These are phyloP conservation scores for Dendroctonus valens DNA, from an alignment of 1,140 invertebrate genomes.

Conservation along the genomic window DNA sequence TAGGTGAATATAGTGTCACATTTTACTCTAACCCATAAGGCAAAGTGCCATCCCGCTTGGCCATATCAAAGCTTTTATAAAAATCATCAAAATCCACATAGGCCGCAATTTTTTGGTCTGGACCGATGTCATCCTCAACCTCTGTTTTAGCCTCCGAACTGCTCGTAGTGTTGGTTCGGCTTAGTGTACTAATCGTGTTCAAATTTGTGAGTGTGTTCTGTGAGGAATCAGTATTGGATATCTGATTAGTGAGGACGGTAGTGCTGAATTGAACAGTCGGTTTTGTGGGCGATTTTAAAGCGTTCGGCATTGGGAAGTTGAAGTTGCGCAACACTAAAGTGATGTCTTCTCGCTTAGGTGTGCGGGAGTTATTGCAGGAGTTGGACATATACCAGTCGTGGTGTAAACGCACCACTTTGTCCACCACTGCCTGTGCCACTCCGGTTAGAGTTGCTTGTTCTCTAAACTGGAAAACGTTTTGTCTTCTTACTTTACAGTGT, in stretches of 20 bases:
- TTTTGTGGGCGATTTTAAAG: constrained; percentile 55
- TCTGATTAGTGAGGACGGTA: constrained; percentile 48
- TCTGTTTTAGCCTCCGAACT: constrained; percentile 41
- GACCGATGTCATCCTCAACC: constrained; percentile 36
- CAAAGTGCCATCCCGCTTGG: constrained; percentile 41
- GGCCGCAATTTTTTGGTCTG: constrained; percentile 59
- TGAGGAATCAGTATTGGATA: constrained; percentile 30
- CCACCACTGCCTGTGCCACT: constrained; percentile 83
- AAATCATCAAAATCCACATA: constrained; percentile 86
- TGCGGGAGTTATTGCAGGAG: constrained; percentile 53
- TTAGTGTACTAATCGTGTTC: constrained; percentile 39
- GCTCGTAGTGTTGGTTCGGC: constrained; percentile 44
- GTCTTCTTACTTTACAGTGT: not conserved
- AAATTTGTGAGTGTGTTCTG: constrained; percentile 19
- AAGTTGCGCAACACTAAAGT: constrained; percentile 85
- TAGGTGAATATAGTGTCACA: too few species aligned
- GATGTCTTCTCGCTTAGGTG: constrained; percentile 70
- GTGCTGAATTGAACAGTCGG: constrained; percentile 60
- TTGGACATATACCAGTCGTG: constrained; percentile 75
- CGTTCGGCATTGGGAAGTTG: constrained; percentile 73
- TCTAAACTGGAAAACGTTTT: constrained; percentile 63
- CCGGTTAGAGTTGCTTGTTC: constrained; percentile 76
- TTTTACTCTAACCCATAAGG: constrained; percentile 25
- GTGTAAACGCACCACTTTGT: constrained; percentile 81
- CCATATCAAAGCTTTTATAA: constrained; percentile 65